Percentiles rank a stretch among this genome's conserved stretches.
phyloP scores from a whole-genome alignment of 1,140 invertebrate species.

The Temnothorax curvispinosus region DNA sequence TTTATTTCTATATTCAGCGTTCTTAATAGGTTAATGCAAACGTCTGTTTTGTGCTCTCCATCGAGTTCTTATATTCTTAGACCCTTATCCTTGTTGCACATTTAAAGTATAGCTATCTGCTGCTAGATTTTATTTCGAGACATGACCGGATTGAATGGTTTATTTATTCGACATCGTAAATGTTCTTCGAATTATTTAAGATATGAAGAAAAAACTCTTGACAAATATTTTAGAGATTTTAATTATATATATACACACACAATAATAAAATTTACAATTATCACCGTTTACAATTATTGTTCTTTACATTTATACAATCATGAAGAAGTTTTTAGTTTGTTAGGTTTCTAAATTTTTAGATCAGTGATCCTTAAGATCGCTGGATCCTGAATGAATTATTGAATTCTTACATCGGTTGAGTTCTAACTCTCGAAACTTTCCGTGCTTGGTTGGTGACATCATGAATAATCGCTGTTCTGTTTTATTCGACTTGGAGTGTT shows the following conservation, averaged over 20 bases:
- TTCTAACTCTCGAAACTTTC: constrained; percentile 33
- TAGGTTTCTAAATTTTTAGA: background rate
- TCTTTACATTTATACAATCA: background rate
- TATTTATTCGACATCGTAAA: constrained; percentile 11
- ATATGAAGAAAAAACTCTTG: background rate
- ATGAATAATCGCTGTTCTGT: constrained; percentile 45
- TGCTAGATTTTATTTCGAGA: constrained; percentile 26
- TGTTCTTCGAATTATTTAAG: background rate
- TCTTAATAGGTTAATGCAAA: constrained; percentile 7
- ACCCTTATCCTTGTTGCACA: background rate
- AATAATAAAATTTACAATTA: constrained; percentile 4
- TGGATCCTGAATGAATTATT: background rate
- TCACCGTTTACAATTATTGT: background rate
- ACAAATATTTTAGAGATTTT: background rate
- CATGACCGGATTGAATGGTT: constrained; percentile 16
- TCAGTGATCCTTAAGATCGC: background rate
- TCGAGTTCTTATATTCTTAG: constrained; percentile 17
- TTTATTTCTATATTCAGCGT: constrained; percentile 18
- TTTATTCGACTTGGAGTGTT: constrained; percentile 24
- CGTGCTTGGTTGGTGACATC: background rate
- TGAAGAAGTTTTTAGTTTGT: background rate
- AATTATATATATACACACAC: no score
- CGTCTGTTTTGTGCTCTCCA: constrained; percentile 12
- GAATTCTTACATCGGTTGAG: constrained; percentile 13
- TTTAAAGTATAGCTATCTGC: constrained; percentile 10